These are phyloP conservation scores for Momotus momota DNA, from an alignment of 2,797 vertebrate genomes.

Conservation along the genomic window DNA sequence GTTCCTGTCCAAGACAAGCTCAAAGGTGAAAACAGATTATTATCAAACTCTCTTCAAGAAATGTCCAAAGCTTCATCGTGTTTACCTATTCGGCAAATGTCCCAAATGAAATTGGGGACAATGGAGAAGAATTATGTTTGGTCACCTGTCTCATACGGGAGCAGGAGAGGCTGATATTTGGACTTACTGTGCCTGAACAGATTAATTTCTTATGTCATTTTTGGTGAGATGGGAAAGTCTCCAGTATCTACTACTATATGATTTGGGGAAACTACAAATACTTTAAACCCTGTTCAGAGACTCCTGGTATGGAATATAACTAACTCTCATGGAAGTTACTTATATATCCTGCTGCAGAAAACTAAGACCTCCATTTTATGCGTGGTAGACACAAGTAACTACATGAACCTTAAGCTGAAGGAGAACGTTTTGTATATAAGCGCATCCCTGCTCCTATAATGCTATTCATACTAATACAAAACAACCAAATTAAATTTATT, in stretches of 20 bases:
- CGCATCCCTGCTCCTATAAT: not conserved
- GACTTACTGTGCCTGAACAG: not conserved
- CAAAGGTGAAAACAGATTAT: not conserved
- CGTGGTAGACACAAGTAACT: not conserved
- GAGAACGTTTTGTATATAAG: slow-evolving; percentile 47
- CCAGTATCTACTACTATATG: not conserved
- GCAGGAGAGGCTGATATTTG: not conserved
- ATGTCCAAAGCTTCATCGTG: not conserved
- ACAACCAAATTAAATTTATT: slow-evolving; percentile 52
- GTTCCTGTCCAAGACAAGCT: not conserved
- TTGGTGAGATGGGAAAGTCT: not conserved
- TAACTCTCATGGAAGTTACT: not conserved
- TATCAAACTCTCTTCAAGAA: not conserved
- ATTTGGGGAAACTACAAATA: not conserved
- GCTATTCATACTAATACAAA: slow-evolving; percentile 43
- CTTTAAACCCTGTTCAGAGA: not conserved
- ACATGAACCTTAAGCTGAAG: slow-evolving; percentile 42
- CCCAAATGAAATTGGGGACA: not conserved
- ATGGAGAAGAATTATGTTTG: not conserved
- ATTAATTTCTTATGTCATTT: not conserved
- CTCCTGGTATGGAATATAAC: not conserved
- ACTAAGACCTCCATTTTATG: not conserved
- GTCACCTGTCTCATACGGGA: not conserved
- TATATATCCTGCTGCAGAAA: not conserved
- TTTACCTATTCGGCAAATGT: not conserved